Evolutionary conservation across 2,888 invertebrate species (phyloP).

Genomic region (Agrochola litura): DNA sequence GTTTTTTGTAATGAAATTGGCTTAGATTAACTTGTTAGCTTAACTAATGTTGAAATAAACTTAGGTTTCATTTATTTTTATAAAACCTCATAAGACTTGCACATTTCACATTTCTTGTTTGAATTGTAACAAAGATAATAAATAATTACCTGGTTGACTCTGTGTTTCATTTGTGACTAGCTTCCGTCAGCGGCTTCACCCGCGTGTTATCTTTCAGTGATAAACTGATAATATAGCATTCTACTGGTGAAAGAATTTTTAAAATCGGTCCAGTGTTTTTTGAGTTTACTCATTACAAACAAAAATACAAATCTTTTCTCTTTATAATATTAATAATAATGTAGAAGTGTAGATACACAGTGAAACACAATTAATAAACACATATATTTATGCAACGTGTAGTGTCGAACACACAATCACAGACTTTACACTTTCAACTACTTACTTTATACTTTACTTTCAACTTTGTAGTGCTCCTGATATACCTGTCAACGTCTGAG

Average conservation of each 20-base stretch:
- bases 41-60: slow-evolving; percentile 80
- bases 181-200: no score
- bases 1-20: slow-evolving; percentile 79
- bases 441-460: background rate
- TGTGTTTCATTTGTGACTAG: slow-evolving; percentile 39
- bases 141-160: slow-evolving; percentile 83
- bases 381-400: background rate
- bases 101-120: slow-evolving; percentile 86
- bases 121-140: slow-evolving; percentile 85
- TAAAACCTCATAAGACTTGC: slow-evolving; percentile 85
- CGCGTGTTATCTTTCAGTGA: no score
- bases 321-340: no score
- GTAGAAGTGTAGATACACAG: no score
- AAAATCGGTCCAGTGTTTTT: no score
- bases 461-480: background rate
- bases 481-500: background rate
- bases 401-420: no score
- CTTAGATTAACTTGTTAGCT: slow-evolving; percentile 82
- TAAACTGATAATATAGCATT: no score
- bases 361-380: background rate
- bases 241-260: no score
- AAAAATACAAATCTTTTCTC: no score
- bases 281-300: no score
- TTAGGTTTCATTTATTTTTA: slow-evolving; percentile 88
- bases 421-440: no score